These are phyloP conservation scores for Buathra laborator DNA, from an alignment of 2,888 invertebrate species.

Conservation along the genomic window DNA sequence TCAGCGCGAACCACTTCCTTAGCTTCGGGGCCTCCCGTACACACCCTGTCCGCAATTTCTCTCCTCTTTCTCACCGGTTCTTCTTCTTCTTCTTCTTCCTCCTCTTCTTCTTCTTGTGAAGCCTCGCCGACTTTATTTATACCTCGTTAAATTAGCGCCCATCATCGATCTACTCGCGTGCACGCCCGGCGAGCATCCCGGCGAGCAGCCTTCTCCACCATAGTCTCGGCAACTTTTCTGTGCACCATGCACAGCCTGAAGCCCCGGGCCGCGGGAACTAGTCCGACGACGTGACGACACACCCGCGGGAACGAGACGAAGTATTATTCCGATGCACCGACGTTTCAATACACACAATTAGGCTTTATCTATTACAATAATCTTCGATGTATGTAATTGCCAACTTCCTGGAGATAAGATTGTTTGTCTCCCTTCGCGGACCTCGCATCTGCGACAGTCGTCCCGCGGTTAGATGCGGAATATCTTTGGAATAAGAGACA, in stretches of 20 bases:
- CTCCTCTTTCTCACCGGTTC: slow-evolving; percentile 55
- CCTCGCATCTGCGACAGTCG: too few relatives aligned
- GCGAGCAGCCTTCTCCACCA: slow-evolving; percentile 58
- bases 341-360: slow-evolving; percentile 14
- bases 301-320: slow-evolving; percentile 56
- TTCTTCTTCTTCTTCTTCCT: slow-evolving; percentile 37
- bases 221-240: slow-evolving; percentile 45
- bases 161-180: slow-evolving; percentile 78
- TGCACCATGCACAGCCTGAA: slow-evolving; percentile 71
- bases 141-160: slow-evolving; percentile 82
- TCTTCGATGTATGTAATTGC: not conserved
- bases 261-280: slow-evolving; percentile 70
- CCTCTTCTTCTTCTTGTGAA: slow-evolving; percentile 50
- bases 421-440: too few relatives aligned
- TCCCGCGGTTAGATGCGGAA: too few relatives aligned
- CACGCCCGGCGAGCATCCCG: slow-evolving; percentile 63
- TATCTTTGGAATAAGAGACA: too few relatives aligned
- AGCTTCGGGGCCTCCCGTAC: slow-evolving; percentile 53
- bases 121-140: slow-evolving; percentile 78
- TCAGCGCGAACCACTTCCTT: slow-evolving; percentile 73
- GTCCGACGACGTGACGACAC: slow-evolving; percentile 72
- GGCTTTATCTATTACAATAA: not conserved
- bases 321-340: slow-evolving; percentile 31
- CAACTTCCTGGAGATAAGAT: not conserved
- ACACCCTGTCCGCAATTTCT: slow-evolving; percentile 56